Evolutionary conservation across 2,888 invertebrate species (phyloP), one percentile per base, ranked within the genome.

Genomic region (Thymelicus lineola): DNA sequence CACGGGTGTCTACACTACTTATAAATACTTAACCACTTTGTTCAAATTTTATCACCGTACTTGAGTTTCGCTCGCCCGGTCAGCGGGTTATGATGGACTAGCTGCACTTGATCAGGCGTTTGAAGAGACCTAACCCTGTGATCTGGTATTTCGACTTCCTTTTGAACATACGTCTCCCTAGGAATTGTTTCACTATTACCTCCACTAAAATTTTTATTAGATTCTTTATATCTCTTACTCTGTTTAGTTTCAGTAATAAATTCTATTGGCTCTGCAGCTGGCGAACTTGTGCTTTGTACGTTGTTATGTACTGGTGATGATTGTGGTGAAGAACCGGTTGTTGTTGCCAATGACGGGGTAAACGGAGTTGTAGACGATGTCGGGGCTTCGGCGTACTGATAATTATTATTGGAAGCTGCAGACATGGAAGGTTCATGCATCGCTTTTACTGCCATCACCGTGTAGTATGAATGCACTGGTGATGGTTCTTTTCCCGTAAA

Each of bases 41-140:
- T 84, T 76, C 77, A 82, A 77, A 89, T 86, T 89, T 91, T 91
- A 77, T 93, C 93, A 84, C 93, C 93, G 80, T 93, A 93, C 80
- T 90, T 91, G 5, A 87, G 81, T 75, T 86, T 87, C 45, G 85
- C 86, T 70, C 80, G 79, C 6, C 78, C 75, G 72, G 80, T 82
- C 12, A 81, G 72, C 28, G 84, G 83, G 28, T 73, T 75, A 48
- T 75, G 76, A 63, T 82, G 78, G 7, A 74, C 72, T 17, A 73
- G 66, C 17, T 72, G 74, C 9, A 63, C 69, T 50, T 74, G 63
- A 50, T 74, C 75, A 7, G 69, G 53, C 42, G 53, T 61, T 15
- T 67, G 67, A 7, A 45, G 35, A 14, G 66, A 67, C 35, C 55
- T 67, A 7, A 67, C 28, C 15, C 45, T 61, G 55, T 55, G 50